Evolutionary conservation across 2,797 vertebrate species (phyloP).

Genomic region (Chloroceryle inda): DNA sequence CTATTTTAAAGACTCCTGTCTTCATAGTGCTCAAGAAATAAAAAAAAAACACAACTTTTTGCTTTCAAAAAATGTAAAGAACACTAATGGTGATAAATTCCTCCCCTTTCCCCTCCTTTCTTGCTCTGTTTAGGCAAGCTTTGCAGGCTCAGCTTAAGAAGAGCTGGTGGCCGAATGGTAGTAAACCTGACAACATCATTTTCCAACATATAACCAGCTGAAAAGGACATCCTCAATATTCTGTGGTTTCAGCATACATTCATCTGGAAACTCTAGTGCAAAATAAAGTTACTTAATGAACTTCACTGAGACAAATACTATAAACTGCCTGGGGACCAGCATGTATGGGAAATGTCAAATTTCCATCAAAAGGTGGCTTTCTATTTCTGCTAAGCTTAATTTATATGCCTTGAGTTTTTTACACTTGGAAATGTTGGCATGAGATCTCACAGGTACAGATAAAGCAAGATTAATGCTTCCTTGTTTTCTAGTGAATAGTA

Average conservation of each 20-base stretch:
- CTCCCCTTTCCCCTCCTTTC: accelerated
- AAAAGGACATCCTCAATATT: neutral
- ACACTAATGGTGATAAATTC: neutral
- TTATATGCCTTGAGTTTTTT: conserved; percentile 52
- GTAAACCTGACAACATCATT: neutral
- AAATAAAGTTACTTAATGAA: neutral
- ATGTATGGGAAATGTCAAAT: neutral
- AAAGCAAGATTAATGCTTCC: conserved; percentile 71
- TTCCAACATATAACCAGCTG: neutral
- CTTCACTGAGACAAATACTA: neutral
- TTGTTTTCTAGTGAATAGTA: conserved; percentile 50
- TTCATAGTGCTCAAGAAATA: neutral
- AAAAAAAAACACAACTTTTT: neutral
- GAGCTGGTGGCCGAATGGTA: neutral
- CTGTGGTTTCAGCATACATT: neutral
- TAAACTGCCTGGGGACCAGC: neutral
- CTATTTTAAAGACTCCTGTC: neutral
- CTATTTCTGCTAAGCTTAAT: conserved; percentile 39
- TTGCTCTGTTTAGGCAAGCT: neutral
- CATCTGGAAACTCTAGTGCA: neutral
- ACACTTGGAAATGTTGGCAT: conserved; percentile 48
- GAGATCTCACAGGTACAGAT: conserved; percentile 65
- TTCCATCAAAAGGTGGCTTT: conserved; percentile 10
- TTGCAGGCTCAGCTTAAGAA: neutral
- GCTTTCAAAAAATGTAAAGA: neutral